Conservation (phyloP, 2,113 vertebrate genomes). For the Malurus alboscapulatus region DNA sequence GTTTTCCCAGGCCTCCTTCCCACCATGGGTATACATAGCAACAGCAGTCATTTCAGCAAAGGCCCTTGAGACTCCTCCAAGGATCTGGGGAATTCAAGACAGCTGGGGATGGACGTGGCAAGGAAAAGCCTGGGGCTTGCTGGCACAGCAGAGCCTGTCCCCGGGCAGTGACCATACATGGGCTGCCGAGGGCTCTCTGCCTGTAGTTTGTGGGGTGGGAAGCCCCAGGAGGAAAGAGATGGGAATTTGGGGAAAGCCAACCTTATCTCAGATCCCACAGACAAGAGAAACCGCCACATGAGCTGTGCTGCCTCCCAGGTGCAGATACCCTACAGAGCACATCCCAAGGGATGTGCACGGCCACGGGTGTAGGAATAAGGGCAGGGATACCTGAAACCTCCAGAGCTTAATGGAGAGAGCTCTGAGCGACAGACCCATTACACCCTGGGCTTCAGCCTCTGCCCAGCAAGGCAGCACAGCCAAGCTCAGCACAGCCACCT, state of each 20-base stretch:
- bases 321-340: neutral
- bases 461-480: neutral
- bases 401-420: neutral
- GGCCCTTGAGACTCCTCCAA: constrained; percentile 23
- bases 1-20: constrained; percentile 47
- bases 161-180: constrained; percentile 50
- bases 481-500: neutral
- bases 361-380: neutral
- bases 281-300: neutral
- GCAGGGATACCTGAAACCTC: neutral
- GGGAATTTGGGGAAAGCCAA: neutral
- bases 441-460: neutral
- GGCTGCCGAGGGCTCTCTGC: neutral
- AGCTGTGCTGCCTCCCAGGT: neutral
- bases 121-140: neutral
- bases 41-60: constrained; percentile 29
- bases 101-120: constrained; percentile 42
- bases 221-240: neutral
- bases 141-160: neutral
- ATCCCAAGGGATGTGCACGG: neutral
- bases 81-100: constrained; percentile 64
- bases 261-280: neutral
- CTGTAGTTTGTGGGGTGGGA: neutral
- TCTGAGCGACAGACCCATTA: neutral
- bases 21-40: constrained; percentile 54